Evolutionary conservation across 35 echinoderm and acorn worm species (phyloP), one percentile per base, ranked within the genome.

Genomic region (Lytechinus pictus): DNA sequence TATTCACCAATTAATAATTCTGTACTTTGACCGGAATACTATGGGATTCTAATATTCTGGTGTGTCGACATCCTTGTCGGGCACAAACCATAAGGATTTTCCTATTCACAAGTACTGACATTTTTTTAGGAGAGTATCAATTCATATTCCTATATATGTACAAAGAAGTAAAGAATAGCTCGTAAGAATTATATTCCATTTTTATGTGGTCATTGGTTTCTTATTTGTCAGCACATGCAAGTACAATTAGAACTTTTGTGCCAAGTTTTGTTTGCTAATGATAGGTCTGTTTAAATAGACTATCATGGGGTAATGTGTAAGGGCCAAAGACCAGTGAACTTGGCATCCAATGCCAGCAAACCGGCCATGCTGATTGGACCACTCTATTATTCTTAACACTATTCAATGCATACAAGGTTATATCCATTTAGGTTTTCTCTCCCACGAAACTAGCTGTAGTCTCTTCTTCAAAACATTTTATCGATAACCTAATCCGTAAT

Each of bases 311-410:
- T 79, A 16, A 9, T 90, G 88, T 44, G 88, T 44, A 90, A 90
- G 88, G 88, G 88, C 88, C 16, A 90, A 54, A 90, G 88, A 90
- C 28, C 52, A 90, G 16, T 90, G 88, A 90, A 90, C 88, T 90
- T 90, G 88, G 88, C 88, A 29, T 54, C 88, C 88, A 90, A 90
- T 90, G 88, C 88, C 52, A 90, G 21, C 9, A 29, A 52, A 54
- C 88, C 52, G 56, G 5, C 5, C 52, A 90, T 90, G 28, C 29
- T 90, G 88, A 90, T 90, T 90, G 88, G 88, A n/a, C 88, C 29
- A 10, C 44, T 90, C 88, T 90, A 90, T 90, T 90, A 90, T 90
- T 90, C 28, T 90, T 54, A 21, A 90, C 16, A 28, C 88, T 90
- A 10, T 90, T 90, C 28, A 90, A 90, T 90, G 5, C 88, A 54